These are phyloP conservation scores for Drosophila flavopinicola DNA, from an alignment of 2,888 invertebrate species.

Conservation along the genomic window DNA sequence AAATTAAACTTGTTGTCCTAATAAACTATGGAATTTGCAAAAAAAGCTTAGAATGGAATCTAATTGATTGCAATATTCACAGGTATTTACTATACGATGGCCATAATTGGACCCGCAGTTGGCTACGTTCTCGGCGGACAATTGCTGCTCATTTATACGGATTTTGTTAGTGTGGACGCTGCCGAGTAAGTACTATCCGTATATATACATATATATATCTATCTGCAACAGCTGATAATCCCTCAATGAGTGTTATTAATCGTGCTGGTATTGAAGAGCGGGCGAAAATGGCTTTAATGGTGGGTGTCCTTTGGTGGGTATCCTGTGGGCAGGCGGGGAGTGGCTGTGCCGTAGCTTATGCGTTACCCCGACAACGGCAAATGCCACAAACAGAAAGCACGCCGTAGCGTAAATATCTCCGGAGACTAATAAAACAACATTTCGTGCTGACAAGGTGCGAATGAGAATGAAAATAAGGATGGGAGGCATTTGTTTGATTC, in stretches of 20 bases:
- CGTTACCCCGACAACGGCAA: constrained; percentile 19
- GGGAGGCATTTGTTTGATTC: constrained; percentile 62
- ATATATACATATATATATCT: constrained; percentile 60
- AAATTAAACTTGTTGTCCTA: too few species aligned
- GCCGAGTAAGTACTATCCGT: constrained; percentile 86
- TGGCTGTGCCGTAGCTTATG: too few species aligned
- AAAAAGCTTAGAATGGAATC: too few species aligned
- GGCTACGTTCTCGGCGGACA: constrained; percentile 94
- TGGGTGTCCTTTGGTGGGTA: constrained; percentile 13
- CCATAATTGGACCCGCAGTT: constrained; percentile 92
- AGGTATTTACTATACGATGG: constrained; percentile 93
- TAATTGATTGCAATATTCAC: constrained; percentile 56
- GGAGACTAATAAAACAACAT: constrained; percentile 83
- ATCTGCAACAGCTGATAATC: constrained; percentile 33
- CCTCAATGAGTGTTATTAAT: constrained; percentile 69
- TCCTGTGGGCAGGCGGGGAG: too few species aligned
- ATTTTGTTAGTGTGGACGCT: constrained; percentile 88
- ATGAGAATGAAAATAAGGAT: constrained; percentile 52
- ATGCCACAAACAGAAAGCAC: constrained; percentile 53
- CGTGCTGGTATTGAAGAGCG: constrained; percentile 30
- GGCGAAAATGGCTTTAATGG: constrained; percentile 55
- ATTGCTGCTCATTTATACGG: constrained; percentile 91
- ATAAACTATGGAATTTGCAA: too few species aligned
- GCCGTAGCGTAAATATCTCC: constrained; percentile 66
- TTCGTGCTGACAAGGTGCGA: constrained; percentile 74